phyloP scores from a whole-genome alignment of 2,797 vertebrate genomes.

The Sebastolobus alascanus region DNA sequence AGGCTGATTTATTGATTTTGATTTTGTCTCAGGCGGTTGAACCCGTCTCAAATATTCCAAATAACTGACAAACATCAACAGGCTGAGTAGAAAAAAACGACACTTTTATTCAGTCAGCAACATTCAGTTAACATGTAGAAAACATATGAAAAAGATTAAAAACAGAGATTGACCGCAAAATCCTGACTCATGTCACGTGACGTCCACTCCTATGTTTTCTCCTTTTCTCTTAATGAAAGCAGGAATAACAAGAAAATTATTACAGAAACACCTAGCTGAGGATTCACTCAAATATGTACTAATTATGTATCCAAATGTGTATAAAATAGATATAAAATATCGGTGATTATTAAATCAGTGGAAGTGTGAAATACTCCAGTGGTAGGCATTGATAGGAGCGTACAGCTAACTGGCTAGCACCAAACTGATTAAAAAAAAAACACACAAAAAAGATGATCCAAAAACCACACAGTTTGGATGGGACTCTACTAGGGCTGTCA shows the following conservation, averaged over 20 bases:
- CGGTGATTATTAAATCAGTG: neutral
- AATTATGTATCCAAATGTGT: neutral
- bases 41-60: neutral
- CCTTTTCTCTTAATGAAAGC: neutral
- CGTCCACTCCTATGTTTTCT: neutral
- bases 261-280: neutral
- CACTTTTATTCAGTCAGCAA: slow-evolving; percentile 24
- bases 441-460: neutral
- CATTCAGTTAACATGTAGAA: neutral
- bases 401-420: no score
- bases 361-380: neutral
- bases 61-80: neutral
- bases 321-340: neutral
- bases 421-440: neutral
- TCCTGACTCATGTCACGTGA: neutral
- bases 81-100: slow-evolving; percentile 8
- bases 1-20: neutral
- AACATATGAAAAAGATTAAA: slow-evolving; percentile 9
- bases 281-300: neutral
- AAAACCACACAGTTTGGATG: neutral
- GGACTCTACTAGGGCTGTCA: neutral
- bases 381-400: neutral
- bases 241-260: neutral
- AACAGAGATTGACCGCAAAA: neutral
- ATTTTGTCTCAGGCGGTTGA: neutral